These are phyloP conservation scores for Calvadosia cruxmelitensis DNA, from an alignment of 30 jellyfish, hydroid and myxozoan genomes.

Conservation along the genomic window DNA sequence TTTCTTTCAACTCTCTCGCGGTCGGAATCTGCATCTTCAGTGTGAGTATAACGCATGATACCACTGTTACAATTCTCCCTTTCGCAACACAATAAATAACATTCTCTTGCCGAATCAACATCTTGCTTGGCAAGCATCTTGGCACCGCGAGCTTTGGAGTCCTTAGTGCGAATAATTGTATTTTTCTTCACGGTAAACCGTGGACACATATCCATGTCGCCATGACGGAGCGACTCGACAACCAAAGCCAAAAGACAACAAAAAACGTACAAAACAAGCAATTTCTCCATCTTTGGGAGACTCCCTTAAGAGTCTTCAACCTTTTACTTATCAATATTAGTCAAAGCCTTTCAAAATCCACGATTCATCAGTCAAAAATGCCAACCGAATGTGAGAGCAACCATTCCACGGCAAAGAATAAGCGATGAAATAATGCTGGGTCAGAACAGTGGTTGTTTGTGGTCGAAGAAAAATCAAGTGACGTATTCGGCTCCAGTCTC, in stretches of 20 bases:
- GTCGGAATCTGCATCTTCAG: constrained; percentile 1
- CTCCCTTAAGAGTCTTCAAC: too few relatives aligned
- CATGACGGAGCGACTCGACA: neutral
- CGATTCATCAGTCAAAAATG: too few relatives aligned
- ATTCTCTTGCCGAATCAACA: constrained; percentile 47
- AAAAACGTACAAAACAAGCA: neutral
- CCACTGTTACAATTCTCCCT: constrained; percentile 35
- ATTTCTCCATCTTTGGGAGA: neutral
- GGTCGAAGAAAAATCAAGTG: too few relatives aligned
- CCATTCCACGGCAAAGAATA: too few relatives aligned
- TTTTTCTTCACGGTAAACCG: constrained; percentile 35
- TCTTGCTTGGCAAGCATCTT: constrained; percentile 22
- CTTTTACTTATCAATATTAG: too few relatives aligned
- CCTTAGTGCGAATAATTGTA: constrained; percentile 50
- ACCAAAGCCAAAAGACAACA: neutral
- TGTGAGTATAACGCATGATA: constrained; percentile 32
- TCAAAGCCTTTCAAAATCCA: too few relatives aligned
- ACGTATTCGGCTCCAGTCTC: too few relatives aligned
- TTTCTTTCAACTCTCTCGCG: constrained; percentile 11
- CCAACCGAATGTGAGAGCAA: too few relatives aligned
- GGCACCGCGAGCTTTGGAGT: constrained; percentile 44
- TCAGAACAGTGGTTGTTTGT: too few relatives aligned
- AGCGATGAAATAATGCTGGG: too few relatives aligned
- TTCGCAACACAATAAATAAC: constrained; percentile 49
- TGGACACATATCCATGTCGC: constrained; percentile 26